Evolutionary conservation across 2,888 invertebrate species (phyloP).

Genomic region (Drosophila niveifrons): DNA sequence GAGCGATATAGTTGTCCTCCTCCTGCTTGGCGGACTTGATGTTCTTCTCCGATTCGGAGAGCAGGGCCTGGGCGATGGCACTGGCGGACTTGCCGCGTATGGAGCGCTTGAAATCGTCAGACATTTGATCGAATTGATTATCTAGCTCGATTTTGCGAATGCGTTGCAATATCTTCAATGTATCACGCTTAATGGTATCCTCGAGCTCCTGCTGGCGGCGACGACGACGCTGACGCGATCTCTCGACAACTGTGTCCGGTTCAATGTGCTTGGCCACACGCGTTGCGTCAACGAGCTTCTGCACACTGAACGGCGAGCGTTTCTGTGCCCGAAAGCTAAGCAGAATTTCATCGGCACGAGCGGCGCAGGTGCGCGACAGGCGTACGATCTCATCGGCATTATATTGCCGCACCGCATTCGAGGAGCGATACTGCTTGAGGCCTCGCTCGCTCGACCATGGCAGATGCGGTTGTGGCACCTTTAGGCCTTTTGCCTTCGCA

Average conservation of each 20-base stretch:
- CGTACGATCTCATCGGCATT: constrained; percentile 89
- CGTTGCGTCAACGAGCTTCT: constrained; percentile 87
- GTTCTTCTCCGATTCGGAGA: constrained; percentile 87
- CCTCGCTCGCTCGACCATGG: constrained; percentile 91
- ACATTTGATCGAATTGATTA: constrained; percentile 85
- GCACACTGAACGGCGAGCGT: constrained; percentile 86
- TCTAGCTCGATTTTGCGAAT: constrained; percentile 86
- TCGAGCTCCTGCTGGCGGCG: constrained; percentile 87
- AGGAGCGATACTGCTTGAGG: constrained; percentile 89
- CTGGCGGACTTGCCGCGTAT: constrained; percentile 91
- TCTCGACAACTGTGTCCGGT: constrained; percentile 85
- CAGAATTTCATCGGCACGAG: constrained; percentile 89
- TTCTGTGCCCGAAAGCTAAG: constrained; percentile 84
- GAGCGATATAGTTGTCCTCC: constrained; percentile 82
- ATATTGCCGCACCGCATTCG: constrained; percentile 88
- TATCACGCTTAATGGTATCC: constrained; percentile 86
- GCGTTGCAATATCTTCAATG: constrained; percentile 81
- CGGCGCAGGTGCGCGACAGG: constrained; percentile 89
- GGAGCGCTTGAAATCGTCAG: constrained; percentile 86
- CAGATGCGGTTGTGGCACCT: constrained; percentile 87
- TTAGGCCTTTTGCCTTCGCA: constrained; percentile 87
- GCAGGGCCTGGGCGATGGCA: constrained; percentile 89
- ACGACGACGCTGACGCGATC: constrained; percentile 85
- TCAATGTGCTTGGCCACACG: constrained; percentile 85
- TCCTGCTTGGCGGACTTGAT: constrained; percentile 81